phyloP scores from a whole-genome alignment of 2,888 invertebrate species.

The Dione vanillae region DNA sequence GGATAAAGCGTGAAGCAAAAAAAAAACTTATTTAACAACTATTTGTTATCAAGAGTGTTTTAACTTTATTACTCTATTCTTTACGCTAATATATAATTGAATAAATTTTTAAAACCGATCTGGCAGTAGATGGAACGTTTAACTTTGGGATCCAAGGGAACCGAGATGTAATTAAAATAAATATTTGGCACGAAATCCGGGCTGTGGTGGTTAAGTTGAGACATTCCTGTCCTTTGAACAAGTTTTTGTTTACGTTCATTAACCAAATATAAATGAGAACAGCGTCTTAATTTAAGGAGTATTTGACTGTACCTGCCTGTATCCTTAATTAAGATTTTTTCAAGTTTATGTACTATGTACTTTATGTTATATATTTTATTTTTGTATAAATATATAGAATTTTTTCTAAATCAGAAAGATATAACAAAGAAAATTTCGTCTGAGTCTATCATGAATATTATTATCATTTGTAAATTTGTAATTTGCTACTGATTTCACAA shows the following conservation, averaged over 20 bases:
- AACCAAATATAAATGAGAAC: constrained; percentile 79
- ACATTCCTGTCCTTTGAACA: constrained; percentile 81
- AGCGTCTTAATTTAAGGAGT: constrained; percentile 66
- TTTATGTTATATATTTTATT: no score
- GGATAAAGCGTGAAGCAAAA: no score
- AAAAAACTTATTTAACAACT: not conserved
- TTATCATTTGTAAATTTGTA: no score
- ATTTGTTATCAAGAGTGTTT: not conserved
- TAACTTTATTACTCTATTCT: not conserved
- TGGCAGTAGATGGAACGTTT: constrained; percentile 61
- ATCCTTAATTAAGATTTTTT: constrained; percentile 6
- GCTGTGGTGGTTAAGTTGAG: constrained; percentile 78
- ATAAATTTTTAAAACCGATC: constrained; percentile 28
- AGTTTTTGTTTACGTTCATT: constrained; percentile 82
- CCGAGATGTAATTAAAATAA: constrained; percentile 82
- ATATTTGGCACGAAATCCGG: constrained; percentile 82
- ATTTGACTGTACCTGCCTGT: constrained; percentile 57
- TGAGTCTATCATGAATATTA: no score
- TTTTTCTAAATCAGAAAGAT: no score
- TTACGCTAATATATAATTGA: constrained; percentile 22
- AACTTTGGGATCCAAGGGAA: constrained; percentile 69
- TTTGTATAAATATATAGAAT: no score
- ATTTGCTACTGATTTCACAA: not conserved
- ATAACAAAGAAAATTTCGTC: no score
- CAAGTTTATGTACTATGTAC: not conserved